phyloP scores from a whole-genome alignment of 2,113 vertebrate species.

The Callorhinus ursinus region DNA sequence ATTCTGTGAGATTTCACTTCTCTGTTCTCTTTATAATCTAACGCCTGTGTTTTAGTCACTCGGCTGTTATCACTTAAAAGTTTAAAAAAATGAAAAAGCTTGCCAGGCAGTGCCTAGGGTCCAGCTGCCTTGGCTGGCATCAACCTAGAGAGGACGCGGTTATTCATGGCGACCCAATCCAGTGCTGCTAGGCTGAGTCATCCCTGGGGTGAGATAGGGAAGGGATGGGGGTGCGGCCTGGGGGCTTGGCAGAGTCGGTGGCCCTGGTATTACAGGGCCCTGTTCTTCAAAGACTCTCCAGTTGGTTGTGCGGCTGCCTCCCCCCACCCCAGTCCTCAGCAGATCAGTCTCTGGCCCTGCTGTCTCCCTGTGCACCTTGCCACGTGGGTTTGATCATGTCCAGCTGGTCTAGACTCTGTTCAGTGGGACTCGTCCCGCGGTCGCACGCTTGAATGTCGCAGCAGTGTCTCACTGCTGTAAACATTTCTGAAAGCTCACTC shows the following conservation, averaged over 20 bases:
- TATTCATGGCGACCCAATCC: neutral
- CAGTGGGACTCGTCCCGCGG: neutral
- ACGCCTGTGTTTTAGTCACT: neutral
- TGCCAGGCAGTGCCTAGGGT: neutral
- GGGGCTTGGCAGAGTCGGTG: neutral
- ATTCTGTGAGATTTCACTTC: neutral
- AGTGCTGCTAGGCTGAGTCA: neutral
- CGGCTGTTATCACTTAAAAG: neutral
- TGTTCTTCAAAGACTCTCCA: neutral
- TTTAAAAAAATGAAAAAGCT: neutral
- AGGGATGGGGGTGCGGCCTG: rapidly evolving
- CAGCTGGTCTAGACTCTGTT: neutral
- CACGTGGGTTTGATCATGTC: rapidly evolving
- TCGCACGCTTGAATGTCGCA: rapidly evolving
- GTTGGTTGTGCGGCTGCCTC: neutral
- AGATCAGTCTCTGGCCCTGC: rapidly evolving
- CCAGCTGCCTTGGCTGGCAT: neutral
- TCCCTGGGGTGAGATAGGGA: neutral
- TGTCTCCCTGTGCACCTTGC: rapidly evolving
- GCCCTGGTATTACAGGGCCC: rapidly evolving
- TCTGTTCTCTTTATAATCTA: neutral
- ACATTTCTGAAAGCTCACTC: rapidly evolving
- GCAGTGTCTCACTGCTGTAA: rapidly evolving
- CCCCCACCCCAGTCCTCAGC: neutral
- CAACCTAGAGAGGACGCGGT: neutral